Base-by-base conservation (phyloP, 2,113 vertebrate genomes). In the Amphiprion percula region DNA sequence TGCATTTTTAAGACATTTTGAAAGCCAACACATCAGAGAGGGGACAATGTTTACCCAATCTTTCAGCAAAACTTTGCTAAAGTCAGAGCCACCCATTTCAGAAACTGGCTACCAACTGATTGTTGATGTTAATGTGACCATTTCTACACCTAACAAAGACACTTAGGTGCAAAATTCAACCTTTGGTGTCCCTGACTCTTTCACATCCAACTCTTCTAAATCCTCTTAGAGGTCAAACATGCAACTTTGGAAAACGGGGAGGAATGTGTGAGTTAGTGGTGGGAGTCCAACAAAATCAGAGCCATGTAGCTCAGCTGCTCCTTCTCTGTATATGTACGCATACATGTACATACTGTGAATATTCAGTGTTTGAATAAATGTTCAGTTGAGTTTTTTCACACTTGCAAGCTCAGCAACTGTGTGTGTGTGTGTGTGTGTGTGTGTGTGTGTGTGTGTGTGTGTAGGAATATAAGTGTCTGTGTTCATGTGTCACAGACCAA, bases 401-500 rank as follows among this genome's bases (percentile, higher is more conserved):
- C 77, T 63, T 88, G 80, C 69, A 77, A 68, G 24, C 80, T 73
- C 86, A 81, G 75, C 72, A 68, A 30, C 60, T 72, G 26, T 26
- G 26, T 26, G 26, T 26, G 26, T 26, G 26, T 26, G 26, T 26
- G 26, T 26, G 26, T 26, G 26, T 26, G 26, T 26, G 26, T 26
- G 26, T 26, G 26, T 26, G 26, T 26, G 26, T 74, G 68, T 74
- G 58, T 76, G 80, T 70, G 55, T 30, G 70, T 69, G 67, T 66
- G 63, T 62, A 60, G 39, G 66, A 68, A 78, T 80, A 53, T 63
- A 17, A 56, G 69, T 86, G 75, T 80, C 67, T 72, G 79, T 70
- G 82, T 87, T 69, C 77, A 58, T 52, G 52, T 90, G 86, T 90
- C 93, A 93, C 21, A 82, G 61, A 74, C 74, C 74, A 68, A 65